Percentiles rank a stretch among this genome's conserved stretches.
These are phyloP conservation scores for Petrophora chlorosata DNA, from an alignment of 2,888 invertebrate genomes.

Conservation along the genomic window DNA sequence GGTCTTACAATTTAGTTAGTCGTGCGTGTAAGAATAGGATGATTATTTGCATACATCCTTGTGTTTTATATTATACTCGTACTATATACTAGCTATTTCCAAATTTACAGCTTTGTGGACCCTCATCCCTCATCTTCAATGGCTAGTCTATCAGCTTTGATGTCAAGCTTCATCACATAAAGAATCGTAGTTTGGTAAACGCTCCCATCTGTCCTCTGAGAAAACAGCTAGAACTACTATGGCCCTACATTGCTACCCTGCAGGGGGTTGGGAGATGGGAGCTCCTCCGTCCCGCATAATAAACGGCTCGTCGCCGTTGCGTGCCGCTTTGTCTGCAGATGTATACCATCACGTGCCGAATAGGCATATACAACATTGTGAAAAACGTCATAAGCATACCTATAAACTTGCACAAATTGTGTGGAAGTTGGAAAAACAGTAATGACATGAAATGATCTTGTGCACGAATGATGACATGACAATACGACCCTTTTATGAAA, in stretches of 20 bases:
- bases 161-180: too few relatives aligned
- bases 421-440: background rate
- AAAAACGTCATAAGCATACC: conserved; percentile 1
- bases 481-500: too few relatives aligned
- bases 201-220: too few relatives aligned
- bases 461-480: conserved; percentile 1
- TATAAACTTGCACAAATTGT: conserved; percentile 5
- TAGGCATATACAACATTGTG: background rate
- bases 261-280: conserved; percentile 5
- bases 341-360: conserved; percentile 1
- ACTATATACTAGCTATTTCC: too few relatives aligned
- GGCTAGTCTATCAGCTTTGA: too few relatives aligned
- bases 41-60: too few relatives aligned
- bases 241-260: background rate
- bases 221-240: background rate
- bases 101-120: too few relatives aligned
- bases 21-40: too few relatives aligned
- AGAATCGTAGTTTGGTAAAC: too few relatives aligned
- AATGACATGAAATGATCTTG: background rate
- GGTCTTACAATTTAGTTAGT: too few relatives aligned
- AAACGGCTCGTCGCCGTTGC: conserved; percentile 12
- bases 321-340: conserved; percentile 2
- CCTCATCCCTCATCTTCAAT: too few relatives aligned
- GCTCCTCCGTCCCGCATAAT: conserved; percentile 12
- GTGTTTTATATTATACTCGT: too few relatives aligned